Evolutionary conservation across 1,140 invertebrate genomes (phyloP), one percentile per base, ranked within the genome.

Genomic region (Penaeus indicus): DNA sequence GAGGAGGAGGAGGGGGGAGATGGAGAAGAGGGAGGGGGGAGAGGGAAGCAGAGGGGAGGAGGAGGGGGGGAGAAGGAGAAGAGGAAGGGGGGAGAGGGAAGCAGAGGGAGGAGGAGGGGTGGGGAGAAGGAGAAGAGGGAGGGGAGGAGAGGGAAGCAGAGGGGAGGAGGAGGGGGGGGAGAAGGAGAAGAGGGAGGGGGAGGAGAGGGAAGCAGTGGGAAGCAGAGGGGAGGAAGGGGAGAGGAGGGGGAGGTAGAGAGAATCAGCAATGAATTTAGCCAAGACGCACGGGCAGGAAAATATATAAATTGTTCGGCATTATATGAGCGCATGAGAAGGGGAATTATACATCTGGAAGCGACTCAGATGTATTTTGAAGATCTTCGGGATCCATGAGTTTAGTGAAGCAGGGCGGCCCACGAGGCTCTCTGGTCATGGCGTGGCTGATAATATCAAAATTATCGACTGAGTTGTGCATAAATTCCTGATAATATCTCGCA

Each of bases 401-500:
- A n/a, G 27, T 69, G 81, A 38, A 84, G 63, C 81, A 47, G 81
- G 18, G 16, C 32, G 27, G 4, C 38, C 81, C 19, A 32, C 81
- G 63, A 16, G 21, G 63, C 32, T 32, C 32, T 32, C 32, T 22
- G 38, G 81, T 63, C 64, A 69, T 84, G 81, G 63, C 27, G 25
- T 11, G 16, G 63, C 42, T 47, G 81, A 84, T 84, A 84, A 63
- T 67, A 84, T 84, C 81, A 84, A 84, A 84, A 63, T 67, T 64
- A 84, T 84, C 81, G 81, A 38, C 25, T 22, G n/a, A 67, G 27
- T 19, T 18, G 32, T 47, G 27, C 63, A 84, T 84, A 84, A 84
- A 84, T 84, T 64, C 47, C 63, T 64, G 81, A 84, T 84, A 84
- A 21, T 5, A 79, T 79, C 78, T 79, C 22, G 47, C 47, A 60